Evolutionary conservation across 2,113 vertebrate species (phyloP).

Genomic region (Leptobrachium leishanense): DNA sequence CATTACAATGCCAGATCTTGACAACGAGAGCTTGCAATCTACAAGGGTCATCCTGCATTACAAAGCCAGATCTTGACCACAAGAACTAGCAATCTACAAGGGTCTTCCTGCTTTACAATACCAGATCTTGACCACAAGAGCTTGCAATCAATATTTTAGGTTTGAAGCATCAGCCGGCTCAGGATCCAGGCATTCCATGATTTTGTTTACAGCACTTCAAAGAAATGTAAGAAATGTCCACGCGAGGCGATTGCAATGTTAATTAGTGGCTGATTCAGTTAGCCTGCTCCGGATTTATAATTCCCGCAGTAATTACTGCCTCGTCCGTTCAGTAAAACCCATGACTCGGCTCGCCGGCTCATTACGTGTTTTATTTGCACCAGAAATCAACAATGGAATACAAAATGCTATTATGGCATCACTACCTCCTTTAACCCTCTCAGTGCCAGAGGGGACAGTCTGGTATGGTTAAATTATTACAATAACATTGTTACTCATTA

Average conservation of each 20-base stretch:
- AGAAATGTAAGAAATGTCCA: not conserved
- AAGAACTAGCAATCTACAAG: too few relatives aligned
- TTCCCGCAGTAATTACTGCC: not conserved
- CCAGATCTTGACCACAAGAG: too few relatives aligned
- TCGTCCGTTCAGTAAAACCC: not conserved
- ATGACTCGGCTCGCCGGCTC: not conserved
- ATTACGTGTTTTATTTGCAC: not conserved
- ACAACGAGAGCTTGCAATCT: too few relatives aligned
- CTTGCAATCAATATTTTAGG: too few relatives aligned
- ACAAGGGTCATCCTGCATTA: too few relatives aligned
- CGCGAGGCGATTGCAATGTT: not conserved
- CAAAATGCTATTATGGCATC: not conserved
- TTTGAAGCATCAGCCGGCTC: too few relatives aligned
- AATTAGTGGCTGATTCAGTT: slow-evolving; percentile 8
- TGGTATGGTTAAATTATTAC: too few relatives aligned
- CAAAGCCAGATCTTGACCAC: too few relatives aligned
- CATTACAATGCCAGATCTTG: too few relatives aligned
- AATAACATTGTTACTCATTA: not conserved
- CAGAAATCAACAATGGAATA: not conserved
- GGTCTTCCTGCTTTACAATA: too few relatives aligned
- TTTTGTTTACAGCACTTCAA: not conserved
- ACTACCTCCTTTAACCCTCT: not conserved
- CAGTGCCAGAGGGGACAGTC: not conserved
- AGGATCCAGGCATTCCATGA: too few relatives aligned
- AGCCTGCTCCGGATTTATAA: not conserved